Evolutionary conservation across 2,888 invertebrate species (phyloP).

Genomic region (Tiliacea aurago): DNA sequence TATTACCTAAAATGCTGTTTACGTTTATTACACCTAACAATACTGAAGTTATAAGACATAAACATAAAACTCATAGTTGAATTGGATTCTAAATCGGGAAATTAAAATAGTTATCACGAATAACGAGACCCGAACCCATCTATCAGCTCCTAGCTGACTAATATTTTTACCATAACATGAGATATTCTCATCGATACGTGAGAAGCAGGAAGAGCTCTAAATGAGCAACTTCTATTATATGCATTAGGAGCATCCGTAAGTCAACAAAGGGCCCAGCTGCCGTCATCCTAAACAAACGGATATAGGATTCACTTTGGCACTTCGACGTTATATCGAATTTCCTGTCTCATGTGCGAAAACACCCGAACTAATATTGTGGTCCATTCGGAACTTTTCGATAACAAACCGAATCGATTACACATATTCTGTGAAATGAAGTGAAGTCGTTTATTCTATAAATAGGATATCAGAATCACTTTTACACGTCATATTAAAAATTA

Average conservation of each 20-base stretch:
- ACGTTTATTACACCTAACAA: background rate
- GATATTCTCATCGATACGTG: background rate
- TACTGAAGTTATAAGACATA: background rate
- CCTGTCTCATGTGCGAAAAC: constrained; percentile 47
- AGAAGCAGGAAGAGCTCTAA: constrained; percentile 6
- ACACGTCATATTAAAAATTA: too few relatives aligned
- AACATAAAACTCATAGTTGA: background rate
- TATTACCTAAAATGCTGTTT: background rate
- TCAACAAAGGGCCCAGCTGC: constrained; percentile 51
- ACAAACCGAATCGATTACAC: constrained; percentile 19
- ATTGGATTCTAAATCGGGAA: background rate
- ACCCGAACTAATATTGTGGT: constrained; percentile 16
- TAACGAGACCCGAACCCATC: background rate
- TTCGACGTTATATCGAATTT: constrained; percentile 57
- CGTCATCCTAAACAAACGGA: constrained; percentile 60
- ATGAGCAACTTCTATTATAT: constrained; percentile 27
- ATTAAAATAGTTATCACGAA: background rate
- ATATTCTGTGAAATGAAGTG: too few relatives aligned
- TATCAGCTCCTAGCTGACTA: background rate
- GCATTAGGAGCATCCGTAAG: constrained; percentile 37
- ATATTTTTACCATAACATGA: background rate
- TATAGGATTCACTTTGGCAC: constrained; percentile 55
- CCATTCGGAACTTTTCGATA: constrained; percentile 12
- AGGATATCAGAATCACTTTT: too few relatives aligned
- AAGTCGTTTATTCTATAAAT: too few relatives aligned